Evolutionary conservation across 1,140 invertebrate species (phyloP).

Genomic region (Drosophila watanabei): DNA sequence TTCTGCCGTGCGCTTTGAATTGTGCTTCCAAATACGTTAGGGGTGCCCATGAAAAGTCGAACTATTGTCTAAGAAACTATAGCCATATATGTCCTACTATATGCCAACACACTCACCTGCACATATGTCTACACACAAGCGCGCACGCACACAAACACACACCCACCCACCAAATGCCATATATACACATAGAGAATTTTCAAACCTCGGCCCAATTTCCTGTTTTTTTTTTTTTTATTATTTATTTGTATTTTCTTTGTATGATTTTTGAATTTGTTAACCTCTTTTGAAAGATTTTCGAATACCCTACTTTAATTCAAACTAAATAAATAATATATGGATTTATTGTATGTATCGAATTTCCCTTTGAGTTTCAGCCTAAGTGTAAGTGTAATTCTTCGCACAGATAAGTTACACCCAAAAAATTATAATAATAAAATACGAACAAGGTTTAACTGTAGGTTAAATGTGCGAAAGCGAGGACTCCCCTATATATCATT

Average conservation of each 20-base stretch:
- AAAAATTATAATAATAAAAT: constrained; percentile 40
- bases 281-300: constrained; percentile 35
- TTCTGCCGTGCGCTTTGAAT: constrained; percentile 72
- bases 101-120: constrained; percentile 44
- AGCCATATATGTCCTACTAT: constrained; percentile 30
- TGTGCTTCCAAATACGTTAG: constrained; percentile 82
- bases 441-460: background rate
- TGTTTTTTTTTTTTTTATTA: constrained; percentile 68
- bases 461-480: constrained; percentile 33
- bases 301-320: constrained; percentile 49
- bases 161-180: constrained; percentile 14
- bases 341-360: constrained; percentile 59
- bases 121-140: constrained; percentile 52
- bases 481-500: constrained; percentile 22
- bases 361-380: constrained; percentile 52
- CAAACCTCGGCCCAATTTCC: constrained; percentile 85
- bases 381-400: constrained; percentile 51
- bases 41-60: constrained; percentile 62
- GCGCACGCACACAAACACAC: constrained; percentile 28
- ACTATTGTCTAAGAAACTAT: constrained; percentile 38
- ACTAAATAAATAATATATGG: constrained; percentile 36
- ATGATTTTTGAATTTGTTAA: constrained; percentile 60
- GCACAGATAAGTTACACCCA: constrained; percentile 83
- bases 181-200: constrained; percentile 61
- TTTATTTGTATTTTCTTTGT: constrained; percentile 25